A percentile compares a stretch with the other conserved stretches of the same genome.
phyloP scores from a whole-genome alignment of 2,113 vertebrate species.

The Pangasianodon hypophthalmus region DNA sequence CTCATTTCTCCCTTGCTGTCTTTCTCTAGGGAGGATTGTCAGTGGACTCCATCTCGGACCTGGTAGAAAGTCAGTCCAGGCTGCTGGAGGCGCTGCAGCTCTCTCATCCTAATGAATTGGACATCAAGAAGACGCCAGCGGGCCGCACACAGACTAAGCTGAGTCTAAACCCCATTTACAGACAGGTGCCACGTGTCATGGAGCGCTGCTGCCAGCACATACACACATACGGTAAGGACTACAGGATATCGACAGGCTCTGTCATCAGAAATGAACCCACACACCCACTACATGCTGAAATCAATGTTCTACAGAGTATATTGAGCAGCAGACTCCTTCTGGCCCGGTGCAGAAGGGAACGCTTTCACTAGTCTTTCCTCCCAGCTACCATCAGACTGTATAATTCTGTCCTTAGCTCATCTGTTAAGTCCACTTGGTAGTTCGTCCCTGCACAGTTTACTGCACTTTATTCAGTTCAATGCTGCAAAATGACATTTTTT shows the following conservation, averaged over 20 bases:
- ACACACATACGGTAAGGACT: slow-evolving; percentile 76
- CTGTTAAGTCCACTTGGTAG: background rate
- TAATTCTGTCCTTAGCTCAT: background rate
- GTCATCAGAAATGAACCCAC: background rate
- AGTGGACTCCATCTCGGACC: slow-evolving; percentile 85
- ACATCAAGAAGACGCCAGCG: slow-evolving; percentile 69
- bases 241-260: background rate
- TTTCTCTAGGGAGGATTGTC: slow-evolving; percentile 84
- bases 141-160: slow-evolving; percentile 73
- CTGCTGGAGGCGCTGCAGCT: slow-evolving; percentile 90
- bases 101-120: slow-evolving; percentile 84
- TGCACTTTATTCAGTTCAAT: background rate
- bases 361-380: background rate
- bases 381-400: background rate
- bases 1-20: background rate
- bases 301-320: background rate
- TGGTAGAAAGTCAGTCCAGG: slow-evolving; percentile 82
- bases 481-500: background rate
- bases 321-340: background rate
- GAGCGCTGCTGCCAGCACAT: slow-evolving; percentile 89
- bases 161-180: slow-evolving; percentile 88
- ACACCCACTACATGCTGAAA: too few species aligned
- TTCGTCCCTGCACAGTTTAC: background rate
- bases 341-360: background rate
- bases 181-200: slow-evolving; percentile 87